These are phyloP conservation scores for Fukomys damarensis DNA, from an alignment of 2,113 vertebrate species.

Conservation along the genomic window DNA sequence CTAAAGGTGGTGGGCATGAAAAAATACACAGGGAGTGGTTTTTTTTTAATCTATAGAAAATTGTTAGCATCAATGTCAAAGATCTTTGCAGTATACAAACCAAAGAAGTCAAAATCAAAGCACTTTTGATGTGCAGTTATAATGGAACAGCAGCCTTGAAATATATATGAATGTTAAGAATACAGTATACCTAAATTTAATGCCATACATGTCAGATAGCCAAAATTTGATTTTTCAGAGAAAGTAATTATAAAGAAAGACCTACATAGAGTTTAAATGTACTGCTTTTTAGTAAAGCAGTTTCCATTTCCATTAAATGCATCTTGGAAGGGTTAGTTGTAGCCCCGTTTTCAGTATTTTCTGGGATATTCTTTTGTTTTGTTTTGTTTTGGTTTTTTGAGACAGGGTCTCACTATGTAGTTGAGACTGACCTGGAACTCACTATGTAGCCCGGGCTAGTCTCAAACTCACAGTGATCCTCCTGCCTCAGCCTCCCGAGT, in stretches of 20 bases:
- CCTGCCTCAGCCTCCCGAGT: no score
- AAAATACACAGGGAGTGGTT: background rate
- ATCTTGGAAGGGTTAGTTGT: background rate
- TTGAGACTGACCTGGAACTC: no score
- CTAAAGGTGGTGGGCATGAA: background rate
- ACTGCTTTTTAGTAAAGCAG: constrained; percentile 2
- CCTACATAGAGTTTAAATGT: background rate
- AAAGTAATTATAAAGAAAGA: constrained; percentile 37
- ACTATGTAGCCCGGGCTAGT: no score
- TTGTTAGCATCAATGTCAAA: background rate
- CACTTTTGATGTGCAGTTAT: background rate
- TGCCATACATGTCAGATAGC: background rate
- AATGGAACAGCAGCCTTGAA: background rate
- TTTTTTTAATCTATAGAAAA: background rate
- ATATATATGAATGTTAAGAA: background rate
- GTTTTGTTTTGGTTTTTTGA: no score
- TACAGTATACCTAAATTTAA: background rate
- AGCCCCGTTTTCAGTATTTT: background rate
- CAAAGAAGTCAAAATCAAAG: background rate
- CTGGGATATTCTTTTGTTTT: background rate
- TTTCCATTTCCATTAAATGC: constrained; percentile 31
- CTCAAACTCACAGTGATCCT: no score
- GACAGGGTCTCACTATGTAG: no score
- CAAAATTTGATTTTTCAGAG: background rate
- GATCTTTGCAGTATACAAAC: background rate